phyloP scores from a whole-genome alignment of 1,140 invertebrate species.

The Saccostrea echinata region DNA sequence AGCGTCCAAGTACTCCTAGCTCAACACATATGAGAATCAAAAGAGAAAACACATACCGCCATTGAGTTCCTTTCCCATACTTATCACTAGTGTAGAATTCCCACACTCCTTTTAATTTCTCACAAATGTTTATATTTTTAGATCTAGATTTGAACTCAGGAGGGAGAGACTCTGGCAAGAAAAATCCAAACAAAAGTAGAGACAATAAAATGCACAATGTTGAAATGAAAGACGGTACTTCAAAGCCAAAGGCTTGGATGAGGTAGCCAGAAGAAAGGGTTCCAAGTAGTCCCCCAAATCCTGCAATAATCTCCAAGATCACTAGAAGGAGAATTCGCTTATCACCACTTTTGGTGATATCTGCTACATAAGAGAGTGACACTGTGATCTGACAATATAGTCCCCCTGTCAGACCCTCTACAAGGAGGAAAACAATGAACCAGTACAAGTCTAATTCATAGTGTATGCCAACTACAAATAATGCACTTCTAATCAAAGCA shows the following conservation, averaged over 20 bases:
- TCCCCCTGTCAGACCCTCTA: constrained; percentile 33
- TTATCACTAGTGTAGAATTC: constrained; percentile 40
- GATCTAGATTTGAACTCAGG: background rate
- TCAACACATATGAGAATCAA: constrained; percentile 34
- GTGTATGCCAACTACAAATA: constrained; percentile 44
- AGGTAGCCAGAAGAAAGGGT: constrained; percentile 41
- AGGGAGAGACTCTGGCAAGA: constrained; percentile 49
- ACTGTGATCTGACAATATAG: background rate
- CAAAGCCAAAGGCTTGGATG: constrained; percentile 37
- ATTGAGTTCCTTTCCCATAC: background rate
- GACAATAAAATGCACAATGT: background rate
- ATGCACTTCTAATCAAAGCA: background rate
- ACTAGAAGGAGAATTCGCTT: constrained; percentile 33
- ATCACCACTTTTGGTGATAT: constrained; percentile 44
- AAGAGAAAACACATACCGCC: constrained; percentile 39
- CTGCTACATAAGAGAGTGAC: constrained; percentile 39
- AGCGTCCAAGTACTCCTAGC: constrained; percentile 22
- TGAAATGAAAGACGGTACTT: constrained; percentile 9
- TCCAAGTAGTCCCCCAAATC: constrained; percentile 12
- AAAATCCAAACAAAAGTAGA: constrained; percentile 20
- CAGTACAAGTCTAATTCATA: constrained; percentile 39
- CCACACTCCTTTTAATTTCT: constrained; percentile 26
- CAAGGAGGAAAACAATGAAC: constrained; percentile 33
- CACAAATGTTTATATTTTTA: background rate
- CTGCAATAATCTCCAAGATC: background rate